Evolutionary conservation across 2,888 invertebrate genomes (phyloP).

Genomic region (Euproctis similis): DNA sequence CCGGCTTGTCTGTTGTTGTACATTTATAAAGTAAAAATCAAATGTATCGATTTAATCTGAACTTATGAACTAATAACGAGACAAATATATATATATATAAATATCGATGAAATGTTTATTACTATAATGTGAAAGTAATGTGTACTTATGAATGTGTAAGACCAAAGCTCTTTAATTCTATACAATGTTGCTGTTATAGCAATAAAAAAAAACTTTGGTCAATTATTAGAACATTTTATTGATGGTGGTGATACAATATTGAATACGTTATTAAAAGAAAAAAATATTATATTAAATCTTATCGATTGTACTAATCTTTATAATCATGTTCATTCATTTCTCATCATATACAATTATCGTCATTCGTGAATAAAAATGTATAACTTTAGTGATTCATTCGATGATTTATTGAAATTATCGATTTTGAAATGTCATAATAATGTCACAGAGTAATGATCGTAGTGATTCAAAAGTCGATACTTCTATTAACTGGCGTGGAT

Average conservation of each 20-base stretch:
- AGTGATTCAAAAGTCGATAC: too few relatives aligned
- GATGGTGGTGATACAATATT: constrained; percentile 49
- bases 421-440: too few relatives aligned
- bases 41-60: constrained; percentile 37
- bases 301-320: constrained; percentile 49
- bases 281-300: constrained; percentile 43
- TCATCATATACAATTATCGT: too few relatives aligned
- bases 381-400: too few relatives aligned
- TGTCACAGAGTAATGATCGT: too few relatives aligned
- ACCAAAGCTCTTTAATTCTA: constrained; percentile 59
- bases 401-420: too few relatives aligned
- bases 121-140: constrained; percentile 41
- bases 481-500: too few relatives aligned
- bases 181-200: constrained; percentile 62
- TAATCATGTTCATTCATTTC: constrained; percentile 17
- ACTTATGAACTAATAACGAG: constrained; percentile 38
- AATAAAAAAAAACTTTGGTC: constrained; percentile 74
- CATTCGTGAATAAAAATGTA: too few relatives aligned
- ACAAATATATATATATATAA: too few relatives aligned
- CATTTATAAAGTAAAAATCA: too few relatives aligned
- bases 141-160: constrained; percentile 61
- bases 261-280: constrained; percentile 54
- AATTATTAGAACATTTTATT: constrained; percentile 70
- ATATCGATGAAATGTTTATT: constrained; percentile 40
- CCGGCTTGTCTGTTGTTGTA: constrained; percentile 51